Evolutionary conservation across 2,888 invertebrate species (phyloP), one percentile per base, ranked within the genome.

Genomic region (Caenorhabditis sulstoni): DNA sequence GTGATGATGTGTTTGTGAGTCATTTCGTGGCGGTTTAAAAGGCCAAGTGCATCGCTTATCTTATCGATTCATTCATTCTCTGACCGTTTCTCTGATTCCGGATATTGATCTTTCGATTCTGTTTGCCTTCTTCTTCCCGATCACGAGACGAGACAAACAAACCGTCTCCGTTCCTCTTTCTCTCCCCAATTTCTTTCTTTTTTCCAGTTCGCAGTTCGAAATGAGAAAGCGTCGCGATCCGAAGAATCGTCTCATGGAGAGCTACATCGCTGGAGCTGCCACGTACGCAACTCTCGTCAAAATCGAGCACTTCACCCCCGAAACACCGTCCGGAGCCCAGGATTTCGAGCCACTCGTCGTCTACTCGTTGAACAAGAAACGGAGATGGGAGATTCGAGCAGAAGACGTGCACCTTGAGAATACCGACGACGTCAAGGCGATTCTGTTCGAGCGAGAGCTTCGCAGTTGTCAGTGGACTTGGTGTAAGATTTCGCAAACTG

Each of bases 301-400:
- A 71, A 35, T 71, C 8, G 41, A 62, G 44, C 71, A 71, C 35
- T 71, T 70, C 37, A 20, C 62, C 3, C 29, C 55, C 7, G 71
- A 62, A 16, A 39, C 49, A 9, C 62, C 62, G 47, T 47, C 62
- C 0, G 41, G 41, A 1, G 11, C 37, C 0, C 47, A 49, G 1
- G 71, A 62, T 16, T 41, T 71, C 11, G 49, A 57, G 18, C 71
- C 71, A 3, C 12, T 71, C n/a, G 62, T 71, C 3, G 62, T 71
- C n/a, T 71, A 71, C 16, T 71, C 71, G 11, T 14, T 71, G n/a
- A 71, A 71, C 49, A 71, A 71, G 35, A 53, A 57, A 20, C 62
- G 49, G 22, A 29, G 62, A 39, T 71, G 71, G 71, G 71, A 71
- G 23, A 62, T 71, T 9, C 55, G 53, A 23, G n/a, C 61, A 23